A percentile compares a stretch with the other conserved stretches of the same genome.
Conservation (phyloP, 23 tunicate species). For the Halocynthia roretzi region DNA sequence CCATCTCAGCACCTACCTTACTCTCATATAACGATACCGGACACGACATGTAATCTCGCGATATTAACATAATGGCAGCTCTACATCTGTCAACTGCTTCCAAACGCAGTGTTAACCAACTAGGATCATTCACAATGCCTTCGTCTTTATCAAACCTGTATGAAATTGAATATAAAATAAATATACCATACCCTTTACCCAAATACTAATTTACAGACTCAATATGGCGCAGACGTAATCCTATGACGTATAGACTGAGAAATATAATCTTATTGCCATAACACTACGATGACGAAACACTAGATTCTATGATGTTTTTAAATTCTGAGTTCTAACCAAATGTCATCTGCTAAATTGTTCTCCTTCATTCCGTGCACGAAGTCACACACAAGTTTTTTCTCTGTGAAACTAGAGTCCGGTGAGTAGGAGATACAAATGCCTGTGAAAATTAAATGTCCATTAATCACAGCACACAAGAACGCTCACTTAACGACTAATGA, state of each 20-base stretch:
- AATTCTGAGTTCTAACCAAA: constrained; percentile 39
- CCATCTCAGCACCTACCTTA: constrained; percentile 23
- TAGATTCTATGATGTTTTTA: too few relatives aligned
- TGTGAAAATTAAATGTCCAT: too few relatives aligned
- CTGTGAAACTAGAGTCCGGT: constrained; percentile 43
- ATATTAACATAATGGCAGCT: constrained; percentile 40
- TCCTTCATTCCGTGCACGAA: constrained; percentile 60
- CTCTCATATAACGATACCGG: constrained; percentile 61
- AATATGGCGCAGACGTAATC: too few relatives aligned
- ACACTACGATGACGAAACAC: too few relatives aligned
- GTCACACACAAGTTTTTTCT: constrained; percentile 53
- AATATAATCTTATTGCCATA: too few relatives aligned
- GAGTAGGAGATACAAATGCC: constrained; percentile 66
- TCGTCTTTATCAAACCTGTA: constrained; percentile 78
- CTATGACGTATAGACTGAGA: too few relatives aligned
- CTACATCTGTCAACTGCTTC: constrained; percentile 62
- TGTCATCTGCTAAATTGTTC: constrained; percentile 60
- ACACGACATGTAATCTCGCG: constrained; percentile 57
- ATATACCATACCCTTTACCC: neutral
- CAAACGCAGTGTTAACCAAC: constrained; percentile 54
- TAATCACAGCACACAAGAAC: too few relatives aligned
- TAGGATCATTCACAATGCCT: constrained; percentile 44
- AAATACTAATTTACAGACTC: too few relatives aligned
- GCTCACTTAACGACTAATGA: neutral
- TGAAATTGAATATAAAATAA: neutral